A percentile compares a stretch with the other conserved stretches of the same genome.
phyloP scores from a whole-genome alignment of 2,888 invertebrate species.

The Drosophila maculinotata region DNA sequence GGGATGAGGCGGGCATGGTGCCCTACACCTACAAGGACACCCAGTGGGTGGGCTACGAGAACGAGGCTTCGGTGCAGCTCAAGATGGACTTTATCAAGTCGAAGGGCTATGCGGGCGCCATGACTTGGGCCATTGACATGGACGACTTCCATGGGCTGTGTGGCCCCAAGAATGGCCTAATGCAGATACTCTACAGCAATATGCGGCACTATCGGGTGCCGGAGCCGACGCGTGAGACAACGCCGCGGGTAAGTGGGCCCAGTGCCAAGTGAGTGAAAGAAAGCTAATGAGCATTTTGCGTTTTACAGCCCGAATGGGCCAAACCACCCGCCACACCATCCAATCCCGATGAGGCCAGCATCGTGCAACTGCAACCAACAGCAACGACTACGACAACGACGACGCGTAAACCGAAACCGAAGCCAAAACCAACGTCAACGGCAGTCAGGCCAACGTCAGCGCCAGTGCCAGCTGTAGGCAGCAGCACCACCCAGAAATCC shows the following conservation, averaged over 20 bases:
- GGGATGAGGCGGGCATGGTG: slow-evolving; percentile 93
- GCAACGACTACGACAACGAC: slow-evolving; percentile 83
- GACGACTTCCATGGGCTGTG: slow-evolving; percentile 95
- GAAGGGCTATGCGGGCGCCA: slow-evolving; percentile 94
- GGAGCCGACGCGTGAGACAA: slow-evolving; percentile 88
- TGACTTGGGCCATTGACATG: slow-evolving; percentile 96
- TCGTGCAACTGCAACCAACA: slow-evolving; percentile 37
- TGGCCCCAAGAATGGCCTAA: slow-evolving; percentile 91
- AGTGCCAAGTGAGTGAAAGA: slow-evolving; percentile 43
- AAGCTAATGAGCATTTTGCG: slow-evolving; percentile 34
- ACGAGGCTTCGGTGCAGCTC: slow-evolving; percentile 90
- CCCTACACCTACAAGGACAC: slow-evolving; percentile 94
- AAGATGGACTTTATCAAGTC: slow-evolving; percentile 95
- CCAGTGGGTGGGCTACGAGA: slow-evolving; percentile 95
- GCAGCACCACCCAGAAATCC: slow-evolving; percentile 59
- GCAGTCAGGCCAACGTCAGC: slow-evolving; percentile 65
- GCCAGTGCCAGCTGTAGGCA: slow-evolving; percentile 54
- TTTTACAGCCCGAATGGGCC: slow-evolving; percentile 91
- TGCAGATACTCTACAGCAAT: slow-evolving; percentile 89
- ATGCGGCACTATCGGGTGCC: slow-evolving; percentile 91
- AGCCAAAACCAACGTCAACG: slow-evolving; percentile 67
- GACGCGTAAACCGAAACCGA: slow-evolving; percentile 77
- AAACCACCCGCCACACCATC: slow-evolving; percentile 90
- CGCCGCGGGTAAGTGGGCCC: slow-evolving; percentile 87
- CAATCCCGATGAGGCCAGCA: slow-evolving; percentile 85